phyloP scores from a whole-genome alignment of 37 sponge, comb jelly and placozoan genomes.

The Cladorhizidae sp. region DNA sequence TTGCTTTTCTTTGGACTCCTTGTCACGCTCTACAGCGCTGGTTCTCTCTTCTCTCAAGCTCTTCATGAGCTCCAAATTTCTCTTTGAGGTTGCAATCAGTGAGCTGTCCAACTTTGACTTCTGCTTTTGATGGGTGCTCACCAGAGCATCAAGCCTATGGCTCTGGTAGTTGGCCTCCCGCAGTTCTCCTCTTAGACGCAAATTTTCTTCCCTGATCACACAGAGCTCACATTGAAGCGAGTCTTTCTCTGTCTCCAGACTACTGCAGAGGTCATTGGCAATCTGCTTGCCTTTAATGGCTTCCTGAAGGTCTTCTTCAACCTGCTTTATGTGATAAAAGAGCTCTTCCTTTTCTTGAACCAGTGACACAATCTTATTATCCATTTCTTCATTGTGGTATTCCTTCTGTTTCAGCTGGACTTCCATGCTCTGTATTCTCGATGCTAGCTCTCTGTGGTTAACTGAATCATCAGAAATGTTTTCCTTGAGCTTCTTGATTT shows the following conservation, averaged over 20 bases:
- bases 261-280: constrained; percentile 34
- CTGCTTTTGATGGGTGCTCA: constrained; percentile 39
- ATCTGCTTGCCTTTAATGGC: constrained; percentile 30
- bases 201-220: constrained; percentile 45
- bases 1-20: constrained; percentile 25
- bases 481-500: constrained; percentile 17
- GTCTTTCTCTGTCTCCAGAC: constrained; percentile 49
- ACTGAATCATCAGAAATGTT: constrained; percentile 2
- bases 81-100: constrained; percentile 22
- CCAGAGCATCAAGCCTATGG: constrained; percentile 32
- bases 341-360: constrained; percentile 21
- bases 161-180: constrained; percentile 22
- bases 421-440: constrained; percentile 17
- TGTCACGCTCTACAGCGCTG: constrained; percentile 23
- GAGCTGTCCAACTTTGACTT: constrained; percentile 25
- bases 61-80: constrained; percentile 26
- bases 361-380: background rate
- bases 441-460: background rate
- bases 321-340: constrained; percentile 6
- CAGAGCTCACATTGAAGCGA: constrained; percentile 8
- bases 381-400: background rate
- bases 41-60: constrained; percentile 24
- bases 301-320: constrained; percentile 18
- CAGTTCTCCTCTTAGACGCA: constrained; percentile 24
- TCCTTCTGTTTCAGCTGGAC: constrained; percentile 9